phyloP scores from a whole-genome alignment of 2,797 vertebrate genomes.

The Anisognathus igniventris region DNA sequence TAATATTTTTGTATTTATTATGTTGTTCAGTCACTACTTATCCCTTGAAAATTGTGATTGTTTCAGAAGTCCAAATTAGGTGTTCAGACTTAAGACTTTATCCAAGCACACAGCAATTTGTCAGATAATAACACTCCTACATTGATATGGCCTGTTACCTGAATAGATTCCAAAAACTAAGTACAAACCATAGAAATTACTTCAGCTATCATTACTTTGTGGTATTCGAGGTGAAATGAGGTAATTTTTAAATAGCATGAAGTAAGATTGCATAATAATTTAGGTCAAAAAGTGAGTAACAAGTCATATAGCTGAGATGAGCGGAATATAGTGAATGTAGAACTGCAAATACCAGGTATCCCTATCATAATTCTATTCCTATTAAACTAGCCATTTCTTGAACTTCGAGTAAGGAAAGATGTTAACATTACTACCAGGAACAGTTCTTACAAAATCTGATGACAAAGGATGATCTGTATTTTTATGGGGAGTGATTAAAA shows the following conservation, averaged over 20 bases:
- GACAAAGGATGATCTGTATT: neutral
- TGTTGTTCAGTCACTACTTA: neutral
- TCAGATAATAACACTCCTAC: neutral
- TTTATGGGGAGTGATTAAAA: neutral
- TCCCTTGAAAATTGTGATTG: neutral
- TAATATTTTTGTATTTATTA: neutral
- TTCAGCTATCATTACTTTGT: constrained; percentile 5
- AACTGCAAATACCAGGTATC: neutral
- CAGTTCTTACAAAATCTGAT: neutral
- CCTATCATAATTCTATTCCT: neutral
- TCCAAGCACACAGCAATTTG: neutral
- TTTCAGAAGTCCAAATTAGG: constrained; percentile 21
- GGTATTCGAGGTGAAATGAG: constrained; percentile 28
- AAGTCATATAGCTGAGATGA: neutral
- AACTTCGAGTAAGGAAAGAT: neutral
- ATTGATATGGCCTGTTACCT: neutral
- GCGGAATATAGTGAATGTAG: neutral
- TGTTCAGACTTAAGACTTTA: neutral
- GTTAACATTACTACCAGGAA: neutral
- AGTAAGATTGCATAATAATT: constrained; percentile 31
- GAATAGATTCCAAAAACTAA: neutral
- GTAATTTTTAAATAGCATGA: constrained; percentile 3
- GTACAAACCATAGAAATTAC: neutral
- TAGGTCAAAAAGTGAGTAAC: constrained; percentile 17
- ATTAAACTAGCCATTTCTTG: neutral